A percentile compares a stretch with the other conserved stretches of the same genome.
Conservation (phyloP, 2,797 vertebrate genomes). For the Lepidocolaptes lacrymiger region DNA sequence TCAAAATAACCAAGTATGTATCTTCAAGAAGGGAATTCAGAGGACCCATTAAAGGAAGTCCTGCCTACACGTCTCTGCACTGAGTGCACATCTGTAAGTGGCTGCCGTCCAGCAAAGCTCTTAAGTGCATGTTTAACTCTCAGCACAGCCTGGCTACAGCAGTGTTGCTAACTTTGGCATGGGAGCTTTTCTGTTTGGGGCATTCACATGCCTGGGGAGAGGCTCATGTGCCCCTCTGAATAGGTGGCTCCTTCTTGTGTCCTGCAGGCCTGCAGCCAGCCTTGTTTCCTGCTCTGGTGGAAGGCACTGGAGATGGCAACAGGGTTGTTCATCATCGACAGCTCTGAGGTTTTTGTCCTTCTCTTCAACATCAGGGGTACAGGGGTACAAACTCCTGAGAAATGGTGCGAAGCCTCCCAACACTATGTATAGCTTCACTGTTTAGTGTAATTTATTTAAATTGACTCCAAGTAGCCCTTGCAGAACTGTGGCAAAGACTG, state of each 20-base stretch:
- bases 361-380: not conserved
- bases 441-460: not conserved
- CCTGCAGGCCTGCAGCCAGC: not conserved
- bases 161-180: slow-evolving; percentile 44
- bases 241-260: not conserved
- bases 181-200: not conserved
- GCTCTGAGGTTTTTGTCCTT: not conserved
- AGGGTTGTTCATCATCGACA: not conserved
- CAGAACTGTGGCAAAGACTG: not conserved
- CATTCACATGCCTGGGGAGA: not conserved
- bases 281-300: not conserved
- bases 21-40: not conserved
- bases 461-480: not conserved
- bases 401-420: not conserved
- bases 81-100: slow-evolving; percentile 31
- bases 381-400: not conserved
- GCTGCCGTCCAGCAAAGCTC: slow-evolving; percentile 45
- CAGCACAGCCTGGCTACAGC: slow-evolving; percentile 22
- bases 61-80: slow-evolving; percentile 18
- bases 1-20: not conserved
- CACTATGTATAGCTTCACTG: accelerated
- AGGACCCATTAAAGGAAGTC: slow-evolving; percentile 28
- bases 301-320: not conserved
- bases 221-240: not conserved
- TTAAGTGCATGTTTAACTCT: slow-evolving; percentile 51